Evolutionary conservation across 1,140 invertebrate genomes (phyloP).

Genomic region (Drosophila nannoptera): DNA sequence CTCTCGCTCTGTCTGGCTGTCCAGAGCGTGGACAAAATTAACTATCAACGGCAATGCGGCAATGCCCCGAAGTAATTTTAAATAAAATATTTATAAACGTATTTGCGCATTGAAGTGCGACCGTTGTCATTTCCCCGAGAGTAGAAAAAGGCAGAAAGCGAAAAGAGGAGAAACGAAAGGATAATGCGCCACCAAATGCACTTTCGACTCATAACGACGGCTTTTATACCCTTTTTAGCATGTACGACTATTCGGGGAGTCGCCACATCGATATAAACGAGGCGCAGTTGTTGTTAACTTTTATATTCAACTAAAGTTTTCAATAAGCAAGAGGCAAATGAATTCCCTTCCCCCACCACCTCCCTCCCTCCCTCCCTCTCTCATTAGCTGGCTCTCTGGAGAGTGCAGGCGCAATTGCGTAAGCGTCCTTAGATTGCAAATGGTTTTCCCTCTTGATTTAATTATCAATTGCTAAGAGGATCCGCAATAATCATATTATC

Average conservation of each 20-base stretch:
- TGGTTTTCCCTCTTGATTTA: too few relatives aligned
- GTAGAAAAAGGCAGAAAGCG: slow-evolving; percentile 1
- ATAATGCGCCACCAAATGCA: slow-evolving; percentile 10
- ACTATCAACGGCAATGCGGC: slow-evolving; percentile 65
- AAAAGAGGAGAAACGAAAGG: slow-evolving; percentile 2
- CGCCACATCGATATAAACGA: slow-evolving; percentile 2
- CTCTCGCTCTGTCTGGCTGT: slow-evolving; percentile 3
- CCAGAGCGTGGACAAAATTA: slow-evolving; percentile 61
- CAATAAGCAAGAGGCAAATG: not conserved
- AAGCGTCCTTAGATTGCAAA: not conserved
- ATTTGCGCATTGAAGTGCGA: slow-evolving; percentile 69
- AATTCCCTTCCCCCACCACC: not conserved
- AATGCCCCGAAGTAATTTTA: slow-evolving; percentile 69
- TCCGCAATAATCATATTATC: slow-evolving; percentile 49
- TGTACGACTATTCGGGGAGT: slow-evolving; percentile 9
- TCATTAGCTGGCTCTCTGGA: not conserved
- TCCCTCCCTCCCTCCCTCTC: not conserved
- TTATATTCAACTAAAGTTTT: slow-evolving; percentile 1
- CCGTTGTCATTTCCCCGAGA: slow-evolving; percentile 50
- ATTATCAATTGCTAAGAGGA: slow-evolving; percentile 15
- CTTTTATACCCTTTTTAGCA: slow-evolving; percentile 22
- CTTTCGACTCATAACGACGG: slow-evolving; percentile 8
- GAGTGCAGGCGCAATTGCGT: not conserved
- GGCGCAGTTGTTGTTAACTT: slow-evolving; percentile 8
- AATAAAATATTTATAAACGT: slow-evolving; percentile 74